These are phyloP conservation scores for Ganaspis brasiliensis DNA, from an alignment of 2,888 invertebrate species.

Conservation along the genomic window DNA sequence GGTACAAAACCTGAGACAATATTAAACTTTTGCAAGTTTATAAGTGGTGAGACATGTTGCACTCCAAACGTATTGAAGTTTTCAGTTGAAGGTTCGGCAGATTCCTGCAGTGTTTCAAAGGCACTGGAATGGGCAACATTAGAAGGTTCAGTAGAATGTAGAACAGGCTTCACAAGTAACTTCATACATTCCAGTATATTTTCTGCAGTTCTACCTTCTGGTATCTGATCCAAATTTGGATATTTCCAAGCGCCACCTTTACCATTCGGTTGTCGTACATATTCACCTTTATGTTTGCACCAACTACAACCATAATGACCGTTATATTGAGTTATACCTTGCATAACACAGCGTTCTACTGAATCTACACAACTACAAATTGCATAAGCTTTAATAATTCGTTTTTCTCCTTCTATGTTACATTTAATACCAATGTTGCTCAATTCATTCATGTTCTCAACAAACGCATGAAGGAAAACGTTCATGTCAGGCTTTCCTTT, in stretches of 20 bases:
- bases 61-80: conserved; percentile 36
- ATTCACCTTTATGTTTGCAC: conserved; percentile 49
- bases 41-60: conserved; percentile 42
- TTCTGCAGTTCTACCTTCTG: conserved; percentile 29
- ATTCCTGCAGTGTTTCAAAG: background rate
- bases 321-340: conserved; percentile 48
- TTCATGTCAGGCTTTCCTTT: conserved; percentile 45
- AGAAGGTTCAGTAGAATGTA: conserved; percentile 5
- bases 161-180: conserved; percentile 38
- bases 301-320: conserved; percentile 48
- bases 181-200: conserved; percentile 44
- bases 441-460: conserved; percentile 46
- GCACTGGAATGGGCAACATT: background rate
- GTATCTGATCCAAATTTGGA: conserved; percentile 24
- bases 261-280: background rate
- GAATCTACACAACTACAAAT: conserved; percentile 52
- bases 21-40: conserved; percentile 47
- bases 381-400: conserved; percentile 32
- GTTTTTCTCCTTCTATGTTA: conserved; percentile 33
- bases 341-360: conserved; percentile 42
- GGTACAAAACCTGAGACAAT: conserved; percentile 50
- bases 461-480: conserved; percentile 49
- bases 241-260: conserved; percentile 47
- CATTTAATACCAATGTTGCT: conserved; percentile 37
- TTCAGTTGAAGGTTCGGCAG: background rate